A percentile compares a stretch with the other conserved stretches of the same genome.
Evolutionary conservation across 2,797 vertebrate species (phyloP).

Genomic region (Onychomys leucogaster): DNA sequence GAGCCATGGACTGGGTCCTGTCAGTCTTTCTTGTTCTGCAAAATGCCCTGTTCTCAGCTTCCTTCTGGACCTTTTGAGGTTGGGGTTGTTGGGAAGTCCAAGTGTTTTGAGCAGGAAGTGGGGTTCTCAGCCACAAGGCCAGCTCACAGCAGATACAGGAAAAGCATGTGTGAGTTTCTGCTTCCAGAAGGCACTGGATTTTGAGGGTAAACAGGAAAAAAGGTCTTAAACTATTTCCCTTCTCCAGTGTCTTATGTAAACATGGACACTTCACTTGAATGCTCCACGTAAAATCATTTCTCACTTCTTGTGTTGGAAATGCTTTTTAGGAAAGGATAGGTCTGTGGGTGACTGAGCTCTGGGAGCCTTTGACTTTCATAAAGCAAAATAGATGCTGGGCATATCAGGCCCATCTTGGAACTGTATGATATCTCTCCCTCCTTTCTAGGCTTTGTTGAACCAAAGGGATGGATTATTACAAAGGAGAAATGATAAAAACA

Average conservation of each 20-base stretch:
- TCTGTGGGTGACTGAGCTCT: not conserved
- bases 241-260: not conserved
- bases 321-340: not conserved
- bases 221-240: not conserved
- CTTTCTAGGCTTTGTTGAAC: conserved; percentile 68
- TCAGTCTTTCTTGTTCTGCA: not conserved
- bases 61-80: not conserved
- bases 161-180: not conserved
- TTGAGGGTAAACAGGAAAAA: not conserved
- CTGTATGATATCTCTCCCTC: not conserved
- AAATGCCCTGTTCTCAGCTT: not conserved
- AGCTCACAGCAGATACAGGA: not conserved
- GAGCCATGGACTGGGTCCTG: not conserved
- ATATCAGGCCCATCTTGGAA: not conserved
- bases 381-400: not conserved
- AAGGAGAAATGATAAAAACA: conserved; percentile 59
- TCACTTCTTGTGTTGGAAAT: not conserved
- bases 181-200: not conserved
- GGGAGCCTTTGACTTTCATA: conserved; percentile 15
- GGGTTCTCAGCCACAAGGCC: not conserved
- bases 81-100: not conserved
- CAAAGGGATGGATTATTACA: conserved; percentile 42
- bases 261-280: not conserved
- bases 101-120: not conserved
- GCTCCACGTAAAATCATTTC: conserved; percentile 23